A percentile compares a stretch with the other conserved stretches of the same genome.
These are phyloP conservation scores for Myxocyprinus asiaticus DNA, from an alignment of 2,113 vertebrate species.

Conservation along the genomic window DNA sequence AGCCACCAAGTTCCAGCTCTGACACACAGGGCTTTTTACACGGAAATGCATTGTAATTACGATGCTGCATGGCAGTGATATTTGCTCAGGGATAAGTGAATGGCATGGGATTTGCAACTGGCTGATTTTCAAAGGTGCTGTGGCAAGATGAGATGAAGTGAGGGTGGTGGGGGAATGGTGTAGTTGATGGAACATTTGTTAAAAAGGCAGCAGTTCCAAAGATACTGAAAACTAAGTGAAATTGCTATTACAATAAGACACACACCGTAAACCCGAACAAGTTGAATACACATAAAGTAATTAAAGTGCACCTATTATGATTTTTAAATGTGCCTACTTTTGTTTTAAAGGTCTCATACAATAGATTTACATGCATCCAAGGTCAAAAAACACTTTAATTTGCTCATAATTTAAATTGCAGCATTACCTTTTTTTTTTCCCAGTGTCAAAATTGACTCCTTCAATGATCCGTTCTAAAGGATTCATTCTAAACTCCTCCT, in stretches of 20 bases:
- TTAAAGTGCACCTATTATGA: too few relatives aligned
- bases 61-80: conserved; percentile 44
- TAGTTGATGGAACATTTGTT: background rate
- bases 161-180: background rate
- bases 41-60: conserved; percentile 55
- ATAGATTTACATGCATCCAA: too few relatives aligned
- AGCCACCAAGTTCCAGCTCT: conserved; percentile 12
- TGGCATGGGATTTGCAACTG: conserved; percentile 45
- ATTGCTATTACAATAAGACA: background rate
- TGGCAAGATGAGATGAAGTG: conserved; percentile 17
- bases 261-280: background rate
- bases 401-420: too few relatives aligned
- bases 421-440: too few relatives aligned
- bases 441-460: too few relatives aligned
- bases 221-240: background rate
- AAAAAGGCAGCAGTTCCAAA: background rate
- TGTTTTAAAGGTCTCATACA: too few relatives aligned
- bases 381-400: too few relatives aligned
- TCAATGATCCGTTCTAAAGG: too few relatives aligned
- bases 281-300: too few relatives aligned
- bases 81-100: conserved; percentile 55
- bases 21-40: conserved; percentile 36
- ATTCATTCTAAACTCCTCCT: too few relatives aligned
- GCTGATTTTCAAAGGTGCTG: conserved; percentile 2
- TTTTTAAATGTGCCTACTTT: too few relatives aligned